Evolutionary conservation across 2,797 vertebrate species (phyloP).

Genomic region (Dryobates pubescens): DNA sequence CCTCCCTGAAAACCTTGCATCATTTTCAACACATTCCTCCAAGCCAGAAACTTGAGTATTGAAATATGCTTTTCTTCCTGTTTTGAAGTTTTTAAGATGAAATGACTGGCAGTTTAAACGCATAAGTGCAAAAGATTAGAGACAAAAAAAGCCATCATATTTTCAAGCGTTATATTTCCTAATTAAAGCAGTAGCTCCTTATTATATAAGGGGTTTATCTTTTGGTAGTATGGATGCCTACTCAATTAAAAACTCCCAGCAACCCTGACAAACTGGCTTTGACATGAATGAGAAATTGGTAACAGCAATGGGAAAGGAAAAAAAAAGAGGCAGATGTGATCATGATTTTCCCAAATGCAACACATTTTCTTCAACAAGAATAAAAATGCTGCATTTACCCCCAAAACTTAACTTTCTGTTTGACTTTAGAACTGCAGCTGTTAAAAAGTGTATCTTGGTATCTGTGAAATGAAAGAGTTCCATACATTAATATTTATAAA

Average conservation of each 20-base stretch:
- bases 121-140: not conserved
- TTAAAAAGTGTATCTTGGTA: slow-evolving; percentile 11
- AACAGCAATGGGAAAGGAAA: not conserved
- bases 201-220: not conserved
- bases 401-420: not conserved
- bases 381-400: not conserved
- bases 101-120: not conserved
- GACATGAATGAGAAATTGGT: not conserved
- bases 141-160: not conserved
- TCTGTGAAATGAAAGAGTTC: slow-evolving; percentile 26
- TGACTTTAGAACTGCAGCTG: not conserved
- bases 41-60: not conserved
- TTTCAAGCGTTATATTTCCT: not conserved
- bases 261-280: not conserved
- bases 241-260: not conserved
- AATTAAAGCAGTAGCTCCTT: not conserved
- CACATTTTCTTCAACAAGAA: not conserved
- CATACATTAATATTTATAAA: slow-evolving; percentile 69
- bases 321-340: not conserved
- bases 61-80: not conserved
- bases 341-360: not conserved
- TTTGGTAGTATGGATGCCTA: not conserved
- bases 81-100: slow-evolving; percentile 27
- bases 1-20: not conserved
- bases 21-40: not conserved